Evolutionary conservation across 2,888 invertebrate genomes (phyloP).

Genomic region (Tiliacea aurago): DNA sequence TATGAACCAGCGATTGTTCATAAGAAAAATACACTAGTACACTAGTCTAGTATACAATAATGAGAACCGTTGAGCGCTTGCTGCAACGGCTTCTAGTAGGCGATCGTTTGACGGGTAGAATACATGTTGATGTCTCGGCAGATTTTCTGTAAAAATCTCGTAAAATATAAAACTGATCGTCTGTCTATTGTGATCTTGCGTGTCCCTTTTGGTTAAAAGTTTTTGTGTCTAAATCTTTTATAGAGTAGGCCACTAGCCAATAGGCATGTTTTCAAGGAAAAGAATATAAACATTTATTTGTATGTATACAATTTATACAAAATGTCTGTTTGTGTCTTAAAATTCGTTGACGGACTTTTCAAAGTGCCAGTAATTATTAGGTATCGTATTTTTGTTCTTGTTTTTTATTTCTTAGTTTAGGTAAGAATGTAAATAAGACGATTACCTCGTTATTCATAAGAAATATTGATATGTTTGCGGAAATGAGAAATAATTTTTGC

Average conservation of each 20-base stretch:
- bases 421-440: constrained; percentile 20
- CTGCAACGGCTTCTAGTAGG: neutral
- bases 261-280: neutral
- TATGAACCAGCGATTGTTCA: neutral
- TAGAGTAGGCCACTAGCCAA: neutral
- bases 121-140: neutral
- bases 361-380: constrained; percentile 26
- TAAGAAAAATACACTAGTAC: neutral
- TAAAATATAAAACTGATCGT: neutral
- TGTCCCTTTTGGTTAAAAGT: neutral
- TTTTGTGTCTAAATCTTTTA: neutral
- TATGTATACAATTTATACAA: neutral
- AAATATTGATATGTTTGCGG: constrained; percentile 13
- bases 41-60: neutral
- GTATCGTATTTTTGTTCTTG: constrained; percentile 5
- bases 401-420: constrained; percentile 17
- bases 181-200: no score
- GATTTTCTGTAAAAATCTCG: neutral
- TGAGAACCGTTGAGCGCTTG: neutral
- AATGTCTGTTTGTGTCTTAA: neutral
- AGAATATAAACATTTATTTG: neutral
- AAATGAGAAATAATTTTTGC: constrained; percentile 18
- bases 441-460: constrained; percentile 32
- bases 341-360: constrained; percentile 1
- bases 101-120: no score